These are phyloP conservation scores for Gyrodactylus salaris DNA, from an alignment of 1,140 invertebrate species.

Conservation along the genomic window DNA sequence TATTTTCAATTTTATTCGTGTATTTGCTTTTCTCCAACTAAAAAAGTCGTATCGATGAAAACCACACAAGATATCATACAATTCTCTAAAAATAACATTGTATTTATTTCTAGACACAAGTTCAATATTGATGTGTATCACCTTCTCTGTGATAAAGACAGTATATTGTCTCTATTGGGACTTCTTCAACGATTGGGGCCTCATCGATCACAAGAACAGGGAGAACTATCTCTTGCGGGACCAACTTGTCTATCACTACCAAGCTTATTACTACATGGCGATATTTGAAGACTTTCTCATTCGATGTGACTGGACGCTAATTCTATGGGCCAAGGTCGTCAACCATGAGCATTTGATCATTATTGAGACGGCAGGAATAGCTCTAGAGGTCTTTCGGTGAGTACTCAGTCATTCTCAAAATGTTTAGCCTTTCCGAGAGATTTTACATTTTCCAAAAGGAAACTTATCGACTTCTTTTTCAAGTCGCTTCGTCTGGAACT, in stretches of 20 bases:
- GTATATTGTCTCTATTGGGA: conserved; percentile 68
- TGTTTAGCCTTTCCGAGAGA: background rate
- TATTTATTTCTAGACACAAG: background rate
- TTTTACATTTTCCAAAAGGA: background rate
- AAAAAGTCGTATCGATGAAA: too few relatives aligned
- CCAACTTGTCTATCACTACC: conserved; percentile 30
- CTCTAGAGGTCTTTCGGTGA: background rate
- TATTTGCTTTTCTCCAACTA: too few relatives aligned
- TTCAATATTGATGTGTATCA: conserved; percentile 14
- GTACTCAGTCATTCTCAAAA: background rate
- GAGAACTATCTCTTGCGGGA: conserved; percentile 36
- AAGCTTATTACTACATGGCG: conserved; percentile 66
- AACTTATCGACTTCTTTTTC: background rate
- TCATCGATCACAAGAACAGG: conserved; percentile 49
- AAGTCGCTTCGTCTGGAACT: conserved; percentile 94
- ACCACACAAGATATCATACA: too few relatives aligned
- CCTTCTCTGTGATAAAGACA: conserved; percentile 36
- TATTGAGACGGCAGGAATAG: background rate
- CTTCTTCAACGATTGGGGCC: conserved; percentile 87
- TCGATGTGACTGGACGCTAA: conserved; percentile 45
- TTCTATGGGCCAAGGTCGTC: background rate
- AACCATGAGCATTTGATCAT: background rate
- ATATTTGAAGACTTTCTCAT: conserved; percentile 73
- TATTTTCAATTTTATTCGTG: too few relatives aligned
- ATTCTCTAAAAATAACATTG: too few relatives aligned